Evolutionary conservation across 53 echinoderm and acorn worm species (phyloP).

Genomic region (Antedon mediterranea): DNA sequence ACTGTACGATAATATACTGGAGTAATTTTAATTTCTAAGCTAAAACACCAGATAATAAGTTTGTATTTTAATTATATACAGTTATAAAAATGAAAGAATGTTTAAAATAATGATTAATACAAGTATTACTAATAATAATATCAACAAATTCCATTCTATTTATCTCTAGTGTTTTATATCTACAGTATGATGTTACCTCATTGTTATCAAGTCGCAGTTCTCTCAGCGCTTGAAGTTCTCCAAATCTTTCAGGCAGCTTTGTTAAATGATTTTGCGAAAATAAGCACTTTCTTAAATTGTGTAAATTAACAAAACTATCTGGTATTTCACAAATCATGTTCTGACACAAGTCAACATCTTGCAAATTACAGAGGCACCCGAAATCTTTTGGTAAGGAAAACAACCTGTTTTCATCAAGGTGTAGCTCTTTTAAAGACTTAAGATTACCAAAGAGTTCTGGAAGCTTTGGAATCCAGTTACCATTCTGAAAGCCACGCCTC

Average conservation of each 20-base stretch:
- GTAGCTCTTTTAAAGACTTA: constrained; percentile 19
- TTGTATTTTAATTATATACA: too few relatives aligned
- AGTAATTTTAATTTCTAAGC: too few relatives aligned
- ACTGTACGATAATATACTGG: neutral
- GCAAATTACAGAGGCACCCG: constrained; percentile 47
- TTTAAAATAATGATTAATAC: too few relatives aligned
- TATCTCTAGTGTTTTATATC: neutral
- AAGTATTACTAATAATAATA: neutral
- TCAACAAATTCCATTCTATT: neutral
- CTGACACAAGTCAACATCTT: constrained; percentile 76
- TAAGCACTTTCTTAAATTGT: constrained; percentile 43
- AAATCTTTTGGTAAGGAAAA: constrained; percentile 49
- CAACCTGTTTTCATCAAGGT: constrained; percentile 75
- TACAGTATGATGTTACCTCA: constrained; percentile 19
- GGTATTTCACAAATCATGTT: constrained; percentile 54
- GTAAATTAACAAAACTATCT: constrained; percentile 42
- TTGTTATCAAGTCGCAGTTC: constrained; percentile 58
- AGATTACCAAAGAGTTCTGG: constrained; percentile 65
- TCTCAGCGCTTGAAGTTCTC: constrained; percentile 33
- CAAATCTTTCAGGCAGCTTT: constrained; percentile 65
- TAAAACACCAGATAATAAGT: too few relatives aligned
- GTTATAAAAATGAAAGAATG: neutral
- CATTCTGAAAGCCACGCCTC: constrained; percentile 70
- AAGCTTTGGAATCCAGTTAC: constrained; percentile 56
- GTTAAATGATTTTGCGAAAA: constrained; percentile 70